Conservation (phyloP, 2,888 invertebrate genomes). For the Halictus ligatus region DNA sequence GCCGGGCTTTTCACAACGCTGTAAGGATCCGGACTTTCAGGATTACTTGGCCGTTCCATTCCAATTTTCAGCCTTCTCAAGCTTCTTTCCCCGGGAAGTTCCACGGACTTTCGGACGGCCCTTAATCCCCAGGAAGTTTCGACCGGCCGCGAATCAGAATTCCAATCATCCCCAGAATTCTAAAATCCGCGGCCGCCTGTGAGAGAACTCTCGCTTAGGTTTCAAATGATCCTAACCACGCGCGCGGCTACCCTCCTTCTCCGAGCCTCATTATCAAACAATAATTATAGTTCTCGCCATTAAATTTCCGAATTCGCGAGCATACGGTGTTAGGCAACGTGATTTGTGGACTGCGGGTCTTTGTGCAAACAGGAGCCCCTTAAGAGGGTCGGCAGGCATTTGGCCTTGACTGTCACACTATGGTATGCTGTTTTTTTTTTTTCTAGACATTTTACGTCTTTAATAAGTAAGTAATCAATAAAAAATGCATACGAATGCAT, state of each 20-base stretch:
- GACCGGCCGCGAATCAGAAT: slow-evolving; percentile 39
- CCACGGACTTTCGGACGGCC: slow-evolving; percentile 9
- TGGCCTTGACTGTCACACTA: no score
- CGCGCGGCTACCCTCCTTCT: neutral
- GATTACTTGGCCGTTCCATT: slow-evolving; percentile 40
- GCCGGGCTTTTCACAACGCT: slow-evolving; percentile 2
- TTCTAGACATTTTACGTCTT: no score
- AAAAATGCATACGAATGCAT: no score
- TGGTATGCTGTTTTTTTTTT: no score
- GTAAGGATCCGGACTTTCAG: slow-evolving; percentile 37
- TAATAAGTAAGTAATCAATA: no score
- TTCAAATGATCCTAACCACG: neutral
- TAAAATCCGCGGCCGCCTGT: slow-evolving; percentile 17
- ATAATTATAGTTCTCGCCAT: neutral
- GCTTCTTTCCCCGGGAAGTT: slow-evolving; percentile 35
- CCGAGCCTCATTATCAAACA: neutral
- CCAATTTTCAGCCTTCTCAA: slow-evolving; percentile 37
- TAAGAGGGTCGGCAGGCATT: no score
- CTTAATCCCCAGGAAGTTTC: slow-evolving; percentile 37
- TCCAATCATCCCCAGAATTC: slow-evolving; percentile 37
- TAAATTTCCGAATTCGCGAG: neutral
- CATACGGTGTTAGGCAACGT: no score
- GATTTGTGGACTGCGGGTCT: no score
- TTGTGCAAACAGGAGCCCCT: no score
- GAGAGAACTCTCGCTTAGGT: neutral